A percentile compares a stretch with the other conserved stretches of the same genome.
These are phyloP conservation scores for Coleophora deauratella DNA, from an alignment of 2,888 invertebrate species.

Conservation along the genomic window DNA sequence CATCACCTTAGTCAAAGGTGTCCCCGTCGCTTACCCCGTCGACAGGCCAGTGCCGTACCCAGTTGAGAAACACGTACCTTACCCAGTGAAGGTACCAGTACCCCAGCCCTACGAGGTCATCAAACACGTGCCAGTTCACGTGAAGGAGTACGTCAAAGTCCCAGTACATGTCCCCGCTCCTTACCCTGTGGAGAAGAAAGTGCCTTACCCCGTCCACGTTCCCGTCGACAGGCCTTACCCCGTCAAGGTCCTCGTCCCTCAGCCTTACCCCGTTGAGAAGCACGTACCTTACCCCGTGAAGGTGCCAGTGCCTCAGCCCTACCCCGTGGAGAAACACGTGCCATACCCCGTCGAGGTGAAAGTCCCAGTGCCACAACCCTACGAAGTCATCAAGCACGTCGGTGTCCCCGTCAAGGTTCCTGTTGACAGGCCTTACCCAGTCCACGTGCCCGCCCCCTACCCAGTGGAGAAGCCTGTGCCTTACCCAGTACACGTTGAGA, in stretches of 20 bases:
- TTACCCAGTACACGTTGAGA: conserved; percentile 77
- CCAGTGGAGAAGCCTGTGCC: conserved; percentile 77
- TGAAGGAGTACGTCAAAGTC: conserved; percentile 86
- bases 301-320: conserved; percentile 83
- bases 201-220: conserved; percentile 80
- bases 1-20: conserved; percentile 78
- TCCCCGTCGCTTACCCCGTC: conserved; percentile 78
- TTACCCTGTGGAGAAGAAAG: conserved; percentile 86
- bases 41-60: conserved; percentile 77
- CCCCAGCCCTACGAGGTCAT: conserved; percentile 83
- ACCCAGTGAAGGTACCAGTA: conserved; percentile 79
- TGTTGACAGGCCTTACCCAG: conserved; percentile 80
- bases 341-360: conserved; percentile 83
- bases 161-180: conserved; percentile 84
- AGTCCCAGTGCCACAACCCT: conserved; percentile 83
- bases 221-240: conserved; percentile 85
- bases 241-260: conserved; percentile 84
- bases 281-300: conserved; percentile 83
- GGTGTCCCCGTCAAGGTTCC: conserved; percentile 79
- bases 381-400: conserved; percentile 79
- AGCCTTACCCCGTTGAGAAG: conserved; percentile 87
- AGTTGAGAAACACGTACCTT: conserved; percentile 78
- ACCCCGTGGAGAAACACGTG: conserved; percentile 84
- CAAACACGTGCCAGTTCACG: conserved; percentile 80
- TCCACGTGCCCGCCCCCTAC: conserved; percentile 77